Evolutionary conservation across 2,797 vertebrate genomes (phyloP).

Genomic region (Propithecus deckenii): DNA sequence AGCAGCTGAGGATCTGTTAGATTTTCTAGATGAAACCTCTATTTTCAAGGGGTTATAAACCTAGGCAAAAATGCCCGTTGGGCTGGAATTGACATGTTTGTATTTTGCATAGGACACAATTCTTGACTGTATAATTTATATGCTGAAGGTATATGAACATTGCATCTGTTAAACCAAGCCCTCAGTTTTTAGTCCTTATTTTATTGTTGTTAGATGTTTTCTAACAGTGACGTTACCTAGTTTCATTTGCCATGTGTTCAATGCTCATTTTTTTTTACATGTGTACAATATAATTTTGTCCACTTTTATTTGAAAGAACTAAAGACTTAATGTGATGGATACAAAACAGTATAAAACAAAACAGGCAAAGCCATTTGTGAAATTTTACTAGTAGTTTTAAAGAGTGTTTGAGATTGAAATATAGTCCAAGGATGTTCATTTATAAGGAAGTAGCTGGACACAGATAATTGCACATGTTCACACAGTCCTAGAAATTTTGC

Average conservation of each 20-base stretch:
- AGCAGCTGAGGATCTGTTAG: constrained; percentile 32
- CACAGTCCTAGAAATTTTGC: constrained; percentile 23
- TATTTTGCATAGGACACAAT: constrained; percentile 30
- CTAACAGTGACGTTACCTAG: constrained; percentile 12
- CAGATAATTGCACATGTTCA: background rate
- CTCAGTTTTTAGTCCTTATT: constrained; percentile 38
- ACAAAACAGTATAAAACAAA: background rate
- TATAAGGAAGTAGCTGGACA: background rate
- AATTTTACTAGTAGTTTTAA: constrained; percentile 4
- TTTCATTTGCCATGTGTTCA: constrained; percentile 27
- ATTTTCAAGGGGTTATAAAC: constrained; percentile 71
- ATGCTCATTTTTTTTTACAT: background rate
- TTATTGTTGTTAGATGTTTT: constrained; percentile 48
- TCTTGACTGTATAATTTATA: constrained; percentile 44
- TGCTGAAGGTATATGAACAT: constrained; percentile 38
- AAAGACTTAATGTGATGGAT: background rate
- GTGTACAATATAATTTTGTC: background rate
- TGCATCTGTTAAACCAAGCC: constrained; percentile 38
- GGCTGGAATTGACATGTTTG: constrained; percentile 58
- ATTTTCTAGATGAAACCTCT: constrained; percentile 66
- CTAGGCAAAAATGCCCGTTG: constrained; percentile 53
- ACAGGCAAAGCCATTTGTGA: constrained; percentile 28
- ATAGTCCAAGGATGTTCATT: background rate
- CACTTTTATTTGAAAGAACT: constrained; percentile 44
- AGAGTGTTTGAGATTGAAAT: background rate